Base-by-base conservation (phyloP, 2,797 vertebrate species). In the Sphenodon punctatus region DNA sequence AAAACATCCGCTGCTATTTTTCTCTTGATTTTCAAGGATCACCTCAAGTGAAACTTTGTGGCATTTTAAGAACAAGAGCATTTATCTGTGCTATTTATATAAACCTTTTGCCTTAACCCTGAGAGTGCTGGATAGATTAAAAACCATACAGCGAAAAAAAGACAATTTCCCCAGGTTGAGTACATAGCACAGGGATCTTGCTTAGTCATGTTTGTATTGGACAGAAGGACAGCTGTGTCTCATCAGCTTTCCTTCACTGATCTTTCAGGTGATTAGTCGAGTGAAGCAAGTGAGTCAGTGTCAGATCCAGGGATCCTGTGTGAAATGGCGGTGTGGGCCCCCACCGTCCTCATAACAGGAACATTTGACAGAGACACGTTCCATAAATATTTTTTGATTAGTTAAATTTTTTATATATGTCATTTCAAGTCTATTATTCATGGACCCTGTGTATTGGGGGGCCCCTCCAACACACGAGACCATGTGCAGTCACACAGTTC, bases 1-100 rank as follows among this genome's bases (percentile, higher is more conserved):
- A 53, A 92, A 92, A 89, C 70, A 91, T 78, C 71, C 69, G 16
- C 82, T 93, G 86, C 79, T 92, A 78, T 92, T 93, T 93, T 91
- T 88, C 65, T 73, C 82, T 88, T 78, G 49, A 67, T 93, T 89
- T 92, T 91, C 67, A 93, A 92, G 83, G 82, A 89, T 94, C 74
- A 90, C 85, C 87, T 90, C 91, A 71, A 90, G 86, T 81, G 90
- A 92, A 92, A 94, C 78, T 84, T 75, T 53, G 58, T 88, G 88
- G 86, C 89, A 88, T 94, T 94, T 93, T 85, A 88, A 87, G 84
- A 90, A 77, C 48, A 66, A 76, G 87, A 87, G 43, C 36, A 30
- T 92, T 88, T 89, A 83, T 84, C 69, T 75, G 72, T 78, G 53
- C 80, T 93, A 48, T 92, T 92, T 92, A 84, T 66, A 45, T 65